Evolutionary conservation across 2,113 vertebrate species (phyloP).

Genomic region (Hyla sarda): DNA sequence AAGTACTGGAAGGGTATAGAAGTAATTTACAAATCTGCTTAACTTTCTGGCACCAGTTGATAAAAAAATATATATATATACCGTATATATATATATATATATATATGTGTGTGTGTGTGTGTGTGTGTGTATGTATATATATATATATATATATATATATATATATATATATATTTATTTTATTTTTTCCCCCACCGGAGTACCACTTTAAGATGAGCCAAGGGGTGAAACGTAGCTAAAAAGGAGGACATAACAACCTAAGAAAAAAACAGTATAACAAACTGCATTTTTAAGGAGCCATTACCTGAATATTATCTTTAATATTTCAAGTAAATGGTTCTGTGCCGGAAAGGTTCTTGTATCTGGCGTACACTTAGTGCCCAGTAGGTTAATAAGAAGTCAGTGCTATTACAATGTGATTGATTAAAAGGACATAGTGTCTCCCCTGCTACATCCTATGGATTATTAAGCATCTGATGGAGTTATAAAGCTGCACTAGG

Average conservation of each 20-base stretch:
- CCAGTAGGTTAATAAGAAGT: background rate
- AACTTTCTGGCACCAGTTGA: no score
- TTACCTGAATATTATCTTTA: background rate
- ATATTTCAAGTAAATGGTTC: conserved; percentile 8
- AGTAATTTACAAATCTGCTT: no score
- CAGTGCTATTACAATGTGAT: background rate
- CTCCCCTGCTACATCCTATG: conserved; percentile 1
- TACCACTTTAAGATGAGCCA: background rate
- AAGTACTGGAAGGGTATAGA: no score
- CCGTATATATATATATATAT: no score
- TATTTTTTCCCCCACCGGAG: no score
- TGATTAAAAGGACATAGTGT: conserved; percentile 3
- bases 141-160: no score
- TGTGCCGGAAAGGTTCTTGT: background rate
- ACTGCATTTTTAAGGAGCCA: background rate
- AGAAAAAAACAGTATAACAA: conserved; percentile 20
- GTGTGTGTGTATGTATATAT: no score
- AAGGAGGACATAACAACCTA: background rate
- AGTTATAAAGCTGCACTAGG: conserved; percentile 4
- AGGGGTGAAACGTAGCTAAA: background rate
- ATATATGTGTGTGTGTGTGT: no score
- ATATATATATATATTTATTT: no score
- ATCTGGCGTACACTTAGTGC: background rate
- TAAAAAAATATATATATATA: no score
- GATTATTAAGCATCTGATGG: conserved; percentile 24